Percentiles rank a stretch among this genome's conserved stretches.
phyloP scores from a whole-genome alignment of 2,888 invertebrate genomes.

The Meloe dianella region DNA sequence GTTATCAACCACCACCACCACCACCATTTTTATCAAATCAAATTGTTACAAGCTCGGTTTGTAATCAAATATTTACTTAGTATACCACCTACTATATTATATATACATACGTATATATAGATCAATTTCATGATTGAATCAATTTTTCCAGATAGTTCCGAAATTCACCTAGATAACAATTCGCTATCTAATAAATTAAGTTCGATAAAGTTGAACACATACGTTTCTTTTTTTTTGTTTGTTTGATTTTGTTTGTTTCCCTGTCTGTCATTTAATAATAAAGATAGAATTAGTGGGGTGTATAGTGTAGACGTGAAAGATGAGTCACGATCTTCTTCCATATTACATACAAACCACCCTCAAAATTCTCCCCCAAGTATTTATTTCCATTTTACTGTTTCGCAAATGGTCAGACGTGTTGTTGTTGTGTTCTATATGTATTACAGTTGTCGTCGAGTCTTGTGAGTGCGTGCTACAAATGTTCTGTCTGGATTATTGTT shows the following conservation, averaged over 20 bases:
- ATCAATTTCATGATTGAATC: slow-evolving; percentile 11
- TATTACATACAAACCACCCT: background rate
- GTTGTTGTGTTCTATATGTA: too few species aligned
- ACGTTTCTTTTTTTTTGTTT: background rate
- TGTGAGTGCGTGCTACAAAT: slow-evolving; percentile 1
- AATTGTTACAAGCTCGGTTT: slow-evolving; percentile 7
- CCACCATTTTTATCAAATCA: slow-evolving; percentile 13
- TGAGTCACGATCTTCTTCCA: background rate
- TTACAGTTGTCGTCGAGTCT: background rate
- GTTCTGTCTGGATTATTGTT: background rate
- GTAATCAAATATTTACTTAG: slow-evolving; percentile 16
- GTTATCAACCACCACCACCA: slow-evolving; percentile 10
- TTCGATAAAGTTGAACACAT: background rate
- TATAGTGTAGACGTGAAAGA: background rate
- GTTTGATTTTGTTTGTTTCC: too few species aligned
- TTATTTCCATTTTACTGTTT: background rate
- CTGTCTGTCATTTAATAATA: background rate
- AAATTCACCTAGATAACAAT: background rate
- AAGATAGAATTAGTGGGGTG: background rate
- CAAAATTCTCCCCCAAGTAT: background rate
- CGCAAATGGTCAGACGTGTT: background rate
- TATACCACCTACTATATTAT: slow-evolving; percentile 3
- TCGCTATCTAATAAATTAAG: too few species aligned
- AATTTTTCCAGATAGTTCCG: background rate
- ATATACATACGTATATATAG: background rate